Base-by-base conservation (phyloP, 2,888 invertebrate genomes). In the Drosophila pseudotakahashii region DNA sequence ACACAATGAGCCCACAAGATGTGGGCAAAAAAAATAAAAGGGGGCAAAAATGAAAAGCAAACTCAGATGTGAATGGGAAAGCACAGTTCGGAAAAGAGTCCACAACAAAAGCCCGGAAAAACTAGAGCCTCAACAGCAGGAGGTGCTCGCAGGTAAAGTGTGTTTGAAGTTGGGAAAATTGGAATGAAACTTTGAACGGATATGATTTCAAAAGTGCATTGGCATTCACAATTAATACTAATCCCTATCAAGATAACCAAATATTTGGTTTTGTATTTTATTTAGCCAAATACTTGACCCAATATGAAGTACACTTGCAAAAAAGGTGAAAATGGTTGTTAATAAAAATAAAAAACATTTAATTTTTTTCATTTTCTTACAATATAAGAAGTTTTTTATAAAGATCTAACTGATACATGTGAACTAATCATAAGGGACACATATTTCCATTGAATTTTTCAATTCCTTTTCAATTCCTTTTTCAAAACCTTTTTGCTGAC, bases 41-140 rank as follows among this genome's bases (percentile, higher is more conserved):
- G 53, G 55, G 13, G 42, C 34, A 60, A 26, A 71, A 77, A 62
- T 64, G 54, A 63, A 70, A 68, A 63, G 75, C 75, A 79, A 85
- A 71, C 73, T 75, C 72, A 67, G 78, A 77, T 78, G 78, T 75
- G 81, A 72, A 76, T 73, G 77, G 50, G 50, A 61, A 77, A 76
- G 75, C 69, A 70, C 62, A 39, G 54, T 32, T 47, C n/a, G 50
- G 42, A 71, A 73, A 53, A 34, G 19, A 39, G 23, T 48, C 63
- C 41, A 14, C 52, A 71, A 47, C 55, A 70, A 39, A n/a, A 52
- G 44, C 11, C n/a, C 14, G 60, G 32, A 19, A 32, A 45, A 61
- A 36, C 37, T 61, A 37, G 51, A 23, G 42, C 16, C 41, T 16
- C 19, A 34, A 42, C 60, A 30, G 19, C 36, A 26, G 51, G 44